Base-by-base conservation (phyloP, 2,888 invertebrate species). In the Mesochorus sp. region DNA sequence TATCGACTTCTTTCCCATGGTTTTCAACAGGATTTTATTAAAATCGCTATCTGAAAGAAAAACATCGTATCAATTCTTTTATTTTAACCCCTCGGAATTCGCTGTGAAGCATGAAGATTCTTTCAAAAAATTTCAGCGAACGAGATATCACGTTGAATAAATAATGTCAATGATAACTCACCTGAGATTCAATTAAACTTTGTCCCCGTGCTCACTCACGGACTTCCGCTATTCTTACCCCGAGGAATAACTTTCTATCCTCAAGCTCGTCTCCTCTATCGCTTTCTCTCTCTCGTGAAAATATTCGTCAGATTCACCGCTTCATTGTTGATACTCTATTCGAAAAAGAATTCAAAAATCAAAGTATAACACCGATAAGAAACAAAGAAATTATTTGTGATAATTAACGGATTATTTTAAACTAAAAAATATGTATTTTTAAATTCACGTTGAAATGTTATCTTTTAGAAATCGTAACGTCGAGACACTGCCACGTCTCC, bases 161-260 rank as follows among this genome's bases (percentile, higher is more conserved):
- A 47, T 61, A 37, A 68, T 62, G 61, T 28, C 44, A 28, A 62
- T 47, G 53, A 68, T 75, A 21, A 17, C 28, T 44, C 12, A 12
- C 47, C 26, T 12, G 49, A 53, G 62, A 68, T 68, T 55, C 68
- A 75, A 75, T 75, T 75, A 68, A 75, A 75, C 61, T 75, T 75
- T 53, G 75, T 44, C 37, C 37, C 68, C 34, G 53, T 19, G 26
- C 24, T 34, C 44, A 42, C 55, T 61, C 61, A 19, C 44, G 31
- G 4, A 28, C 31, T 14, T 55, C 28, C 12, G 8, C 3, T 3
- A 12, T 17, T 37, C 53, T 53, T n/a, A 6, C 26, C 53, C 10
- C 34, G 17, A 12, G 47, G 12, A 62, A 55, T 55, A 37, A 44
- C 28, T 49, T 59, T 21, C 53, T 12, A 47, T 61, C 31, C 26